These are phyloP conservation scores for Lasioglossum zephyrum DNA, from an alignment of 2,888 invertebrate species.

Conservation along the genomic window DNA sequence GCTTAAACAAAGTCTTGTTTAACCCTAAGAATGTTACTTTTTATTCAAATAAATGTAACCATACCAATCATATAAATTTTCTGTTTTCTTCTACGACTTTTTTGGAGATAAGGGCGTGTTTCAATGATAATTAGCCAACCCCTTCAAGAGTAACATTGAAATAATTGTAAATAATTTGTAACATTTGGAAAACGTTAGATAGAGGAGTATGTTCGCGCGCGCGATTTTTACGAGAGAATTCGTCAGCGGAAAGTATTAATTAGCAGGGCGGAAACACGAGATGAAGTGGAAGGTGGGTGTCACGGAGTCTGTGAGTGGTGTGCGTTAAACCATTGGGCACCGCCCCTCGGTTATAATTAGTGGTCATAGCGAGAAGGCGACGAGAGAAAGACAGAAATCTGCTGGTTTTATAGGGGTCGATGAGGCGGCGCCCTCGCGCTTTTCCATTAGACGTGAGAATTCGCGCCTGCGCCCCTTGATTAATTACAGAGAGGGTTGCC, in stretches of 20 bases:
- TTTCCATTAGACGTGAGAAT: conserved; percentile 74
- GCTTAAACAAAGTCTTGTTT: too few species aligned
- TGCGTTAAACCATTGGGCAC: conserved; percentile 53
- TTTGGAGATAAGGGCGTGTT: too few species aligned
- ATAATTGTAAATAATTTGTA: too few species aligned
- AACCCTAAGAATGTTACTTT: too few species aligned
- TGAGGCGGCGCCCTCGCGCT: conserved; percentile 65
- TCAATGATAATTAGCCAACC: too few species aligned
- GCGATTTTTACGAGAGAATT: too few species aligned
- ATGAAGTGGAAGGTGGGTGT: conserved; percentile 36
- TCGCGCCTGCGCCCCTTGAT: conserved; percentile 79
- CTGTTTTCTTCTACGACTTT: too few species aligned
- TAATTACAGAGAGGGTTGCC: conserved; percentile 82
- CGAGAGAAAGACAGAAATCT: conserved; percentile 59
- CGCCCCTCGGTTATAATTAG: conserved; percentile 80
- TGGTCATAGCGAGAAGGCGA: conserved; percentile 62
- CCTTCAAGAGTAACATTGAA: too few species aligned
- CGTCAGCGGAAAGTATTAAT: background rate
- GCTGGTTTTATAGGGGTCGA: conserved; percentile 64
- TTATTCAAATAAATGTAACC: too few species aligned
- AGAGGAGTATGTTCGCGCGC: too few species aligned
- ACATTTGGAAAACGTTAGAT: too few species aligned
- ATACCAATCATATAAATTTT: too few species aligned
- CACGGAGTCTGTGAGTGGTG: conserved; percentile 20
- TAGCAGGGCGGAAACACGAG: conserved; percentile 75